Conservation (phyloP, 2,888 invertebrate genomes). For the Orgyia antiqua region DNA sequence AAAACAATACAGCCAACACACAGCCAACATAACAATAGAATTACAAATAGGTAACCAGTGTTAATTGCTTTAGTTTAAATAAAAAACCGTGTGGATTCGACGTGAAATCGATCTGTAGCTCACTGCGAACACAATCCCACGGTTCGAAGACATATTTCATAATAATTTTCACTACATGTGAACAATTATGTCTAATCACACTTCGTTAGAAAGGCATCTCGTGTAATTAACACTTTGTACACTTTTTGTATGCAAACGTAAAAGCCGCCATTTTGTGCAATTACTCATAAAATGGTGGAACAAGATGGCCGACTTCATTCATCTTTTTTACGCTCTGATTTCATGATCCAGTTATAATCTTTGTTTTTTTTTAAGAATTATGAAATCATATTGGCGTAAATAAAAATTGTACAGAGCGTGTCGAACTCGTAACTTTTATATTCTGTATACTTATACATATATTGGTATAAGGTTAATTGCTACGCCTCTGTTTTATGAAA, state of each 20-base stretch:
- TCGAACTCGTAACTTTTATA: no score
- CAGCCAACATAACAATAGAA: constrained; percentile 3
- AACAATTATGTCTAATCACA: constrained; percentile 59
- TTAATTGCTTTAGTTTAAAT: constrained; percentile 2
- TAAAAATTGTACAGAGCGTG: no score
- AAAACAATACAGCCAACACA: no score
- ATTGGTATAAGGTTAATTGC: no score
- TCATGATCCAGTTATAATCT: constrained; percentile 29
- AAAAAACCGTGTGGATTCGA: constrained; percentile 3
- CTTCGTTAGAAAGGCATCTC: constrained; percentile 64
- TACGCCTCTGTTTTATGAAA: no score
- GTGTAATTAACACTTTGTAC: constrained; percentile 57
- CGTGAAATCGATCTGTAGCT: constrained; percentile 21
- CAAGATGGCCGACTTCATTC: constrained; percentile 52
- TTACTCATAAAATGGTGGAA: constrained; percentile 57
- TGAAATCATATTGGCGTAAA: no score
- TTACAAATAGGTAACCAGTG: not conserved
- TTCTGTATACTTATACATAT: no score
- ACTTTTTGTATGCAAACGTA: constrained; percentile 52
- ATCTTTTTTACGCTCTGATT: constrained; percentile 36
- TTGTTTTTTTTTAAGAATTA: no score
- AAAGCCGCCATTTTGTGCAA: constrained; percentile 58
- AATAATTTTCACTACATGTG: constrained; percentile 32
- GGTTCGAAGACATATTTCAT: constrained; percentile 18
- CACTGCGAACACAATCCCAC: constrained; percentile 24